Evolutionary conservation across 2,797 vertebrate species (phyloP).

Genomic region (Cynodonichthys magdalenae): DNA sequence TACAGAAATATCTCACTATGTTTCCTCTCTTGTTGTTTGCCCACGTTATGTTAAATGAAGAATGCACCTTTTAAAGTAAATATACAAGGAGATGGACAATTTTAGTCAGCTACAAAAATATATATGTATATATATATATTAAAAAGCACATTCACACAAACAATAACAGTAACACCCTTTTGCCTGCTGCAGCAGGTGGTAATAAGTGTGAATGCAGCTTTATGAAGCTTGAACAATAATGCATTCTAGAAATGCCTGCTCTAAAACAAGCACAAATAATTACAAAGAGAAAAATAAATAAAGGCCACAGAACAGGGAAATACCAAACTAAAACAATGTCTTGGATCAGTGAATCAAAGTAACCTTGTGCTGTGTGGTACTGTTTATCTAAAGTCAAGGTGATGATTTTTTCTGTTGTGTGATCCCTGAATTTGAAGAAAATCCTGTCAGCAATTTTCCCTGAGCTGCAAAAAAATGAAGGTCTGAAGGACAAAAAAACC

Average conservation of each 20-base stretch:
- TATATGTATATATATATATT: no score
- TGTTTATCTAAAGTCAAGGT: slow-evolving; percentile 25
- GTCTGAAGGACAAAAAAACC: slow-evolving; percentile 9
- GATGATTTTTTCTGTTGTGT: slow-evolving; percentile 9
- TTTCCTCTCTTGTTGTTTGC: background rate
- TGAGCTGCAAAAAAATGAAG: slow-evolving; percentile 20
- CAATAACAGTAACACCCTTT: no score
- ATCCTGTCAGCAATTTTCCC: slow-evolving; percentile 13
- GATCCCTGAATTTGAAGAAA: slow-evolving; percentile 15
- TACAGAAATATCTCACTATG: no score
- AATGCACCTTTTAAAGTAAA: no score
- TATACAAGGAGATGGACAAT: no score
- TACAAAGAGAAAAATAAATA: background rate
- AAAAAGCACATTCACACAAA: no score
- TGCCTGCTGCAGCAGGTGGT: no score
- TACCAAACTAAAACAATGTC: slow-evolving; percentile 19
- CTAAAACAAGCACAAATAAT: background rate
- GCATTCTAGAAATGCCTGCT: background rate
- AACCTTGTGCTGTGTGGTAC: slow-evolving; percentile 30
- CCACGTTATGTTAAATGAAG: no score
- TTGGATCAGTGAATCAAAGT: slow-evolving; percentile 33
- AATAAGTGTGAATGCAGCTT: background rate
- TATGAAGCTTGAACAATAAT: background rate
- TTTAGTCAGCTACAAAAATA: no score
- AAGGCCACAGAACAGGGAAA: background rate